These are phyloP conservation scores for Rhyzopertha dominica DNA, from an alignment of 1,140 invertebrate genomes.

Conservation along the genomic window DNA sequence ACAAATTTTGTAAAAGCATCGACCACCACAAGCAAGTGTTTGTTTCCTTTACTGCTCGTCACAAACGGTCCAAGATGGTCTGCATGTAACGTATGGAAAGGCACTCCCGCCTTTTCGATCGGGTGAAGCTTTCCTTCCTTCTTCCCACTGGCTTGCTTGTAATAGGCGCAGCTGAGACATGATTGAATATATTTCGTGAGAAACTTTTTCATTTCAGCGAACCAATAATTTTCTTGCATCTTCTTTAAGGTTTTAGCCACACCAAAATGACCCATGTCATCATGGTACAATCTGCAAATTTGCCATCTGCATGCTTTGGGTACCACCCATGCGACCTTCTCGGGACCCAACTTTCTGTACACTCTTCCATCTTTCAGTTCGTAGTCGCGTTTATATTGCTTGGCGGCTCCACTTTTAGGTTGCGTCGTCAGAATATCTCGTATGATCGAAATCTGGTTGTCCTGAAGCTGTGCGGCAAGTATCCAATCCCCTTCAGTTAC, in stretches of 20 bases:
- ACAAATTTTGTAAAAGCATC: conserved; percentile 39
- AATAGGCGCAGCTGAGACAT: conserved; percentile 5
- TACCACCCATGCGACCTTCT: conserved; percentile 26
- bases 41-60: conserved; percentile 23
- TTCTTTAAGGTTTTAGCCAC: conserved; percentile 32
- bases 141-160: neutral
- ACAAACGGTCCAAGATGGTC: conserved; percentile 35
- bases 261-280: conserved; percentile 39
- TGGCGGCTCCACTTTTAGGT: conserved; percentile 18
- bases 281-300: conserved; percentile 31
- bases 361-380: conserved; percentile 26
- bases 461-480: conserved; percentile 31
- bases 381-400: conserved; percentile 26
- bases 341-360: conserved; percentile 23
- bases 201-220: conserved; percentile 22
- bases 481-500: conserved; percentile 30
- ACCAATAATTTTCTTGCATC: conserved; percentile 36
- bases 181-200: conserved; percentile 9
- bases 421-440: conserved; percentile 11
- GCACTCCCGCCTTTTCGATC: conserved; percentile 31
- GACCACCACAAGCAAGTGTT: conserved; percentile 35
- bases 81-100: conserved; percentile 37
- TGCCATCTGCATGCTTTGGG: conserved; percentile 26
- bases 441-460: conserved; percentile 18
- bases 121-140: conserved; percentile 21